Evolutionary conservation across 2,797 vertebrate species (phyloP).

Genomic region (Masticophis lateralis): DNA sequence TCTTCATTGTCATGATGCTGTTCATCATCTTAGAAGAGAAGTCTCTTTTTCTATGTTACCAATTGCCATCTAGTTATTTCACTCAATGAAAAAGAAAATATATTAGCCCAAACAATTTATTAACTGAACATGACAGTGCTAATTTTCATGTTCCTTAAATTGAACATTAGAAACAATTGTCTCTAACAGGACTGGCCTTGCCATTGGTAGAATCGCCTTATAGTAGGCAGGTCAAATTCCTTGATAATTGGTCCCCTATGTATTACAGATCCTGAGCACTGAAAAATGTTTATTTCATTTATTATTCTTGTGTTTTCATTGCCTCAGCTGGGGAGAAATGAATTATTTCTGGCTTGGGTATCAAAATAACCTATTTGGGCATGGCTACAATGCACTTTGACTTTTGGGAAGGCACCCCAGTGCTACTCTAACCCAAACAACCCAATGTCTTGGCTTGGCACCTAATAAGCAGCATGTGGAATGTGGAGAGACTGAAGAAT

Average conservation of each 20-base stretch:
- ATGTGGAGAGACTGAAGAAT: background rate
- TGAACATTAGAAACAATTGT: background rate
- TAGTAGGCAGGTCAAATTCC: background rate
- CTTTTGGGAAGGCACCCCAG: background rate
- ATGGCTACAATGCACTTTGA: background rate
- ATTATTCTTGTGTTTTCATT: background rate
- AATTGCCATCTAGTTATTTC: background rate
- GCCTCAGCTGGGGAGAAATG: background rate
- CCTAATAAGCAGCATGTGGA: background rate
- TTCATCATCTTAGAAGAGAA: background rate
- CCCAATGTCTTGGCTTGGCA: background rate
- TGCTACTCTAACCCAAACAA: background rate
- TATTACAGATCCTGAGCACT: background rate
- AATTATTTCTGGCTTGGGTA: background rate
- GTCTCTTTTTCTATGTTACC: background rate
- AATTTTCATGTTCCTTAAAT: background rate
- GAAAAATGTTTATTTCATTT: constrained; percentile 1
- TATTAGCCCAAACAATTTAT: background rate
- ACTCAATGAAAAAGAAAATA: background rate
- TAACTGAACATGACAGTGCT: too few species aligned
- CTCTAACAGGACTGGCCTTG: background rate
- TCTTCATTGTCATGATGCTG: background rate
- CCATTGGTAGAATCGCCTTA: background rate
- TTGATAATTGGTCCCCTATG: background rate
- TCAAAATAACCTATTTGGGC: background rate